phyloP scores from a whole-genome alignment of 2,113 vertebrate species.

The Hemichromis elongatus region DNA sequence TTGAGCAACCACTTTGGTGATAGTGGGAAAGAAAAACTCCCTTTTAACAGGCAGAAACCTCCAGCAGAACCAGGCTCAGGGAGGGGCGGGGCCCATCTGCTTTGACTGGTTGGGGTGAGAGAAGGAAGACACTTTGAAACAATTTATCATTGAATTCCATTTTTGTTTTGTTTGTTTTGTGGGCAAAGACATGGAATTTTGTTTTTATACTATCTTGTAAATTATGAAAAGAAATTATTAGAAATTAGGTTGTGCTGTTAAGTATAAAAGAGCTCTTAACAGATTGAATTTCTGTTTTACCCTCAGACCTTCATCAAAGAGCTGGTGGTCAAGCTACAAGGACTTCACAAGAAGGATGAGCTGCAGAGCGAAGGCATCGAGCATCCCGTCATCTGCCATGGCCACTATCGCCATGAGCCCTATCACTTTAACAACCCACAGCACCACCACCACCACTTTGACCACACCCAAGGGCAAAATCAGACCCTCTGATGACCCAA shows the following conservation, averaged over 20 bases:
- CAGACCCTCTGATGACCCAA: conserved; percentile 56
- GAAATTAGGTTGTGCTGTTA: neutral
- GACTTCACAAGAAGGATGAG: conserved; percentile 80
- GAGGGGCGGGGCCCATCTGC: too few relatives aligned
- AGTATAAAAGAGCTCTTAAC: neutral
- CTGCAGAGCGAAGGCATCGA: conserved; percentile 71
- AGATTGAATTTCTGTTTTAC: neutral
- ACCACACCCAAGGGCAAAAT: conserved; percentile 42
- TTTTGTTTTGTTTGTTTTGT: neutral
- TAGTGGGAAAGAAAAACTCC: too few relatives aligned
- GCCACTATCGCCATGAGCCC: conserved; percentile 65
- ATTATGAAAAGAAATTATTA: rapidly evolving
- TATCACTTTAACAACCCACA: conserved; percentile 60
- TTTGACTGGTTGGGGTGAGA: too few relatives aligned
- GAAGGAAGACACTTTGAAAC: neutral
- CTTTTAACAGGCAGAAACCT: too few relatives aligned
- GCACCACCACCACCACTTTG: neutral
- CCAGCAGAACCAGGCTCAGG: too few relatives aligned
- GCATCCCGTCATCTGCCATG: conserved; percentile 62
- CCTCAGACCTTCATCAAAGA: conserved; percentile 76
- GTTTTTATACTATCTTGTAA: too few relatives aligned
- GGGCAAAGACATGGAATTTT: neutral
- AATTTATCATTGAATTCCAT: neutral
- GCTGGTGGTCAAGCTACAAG: conserved; percentile 75
- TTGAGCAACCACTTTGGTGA: too few relatives aligned